phyloP scores from a whole-genome alignment of 2,888 invertebrate species.

The Hydrotaea cyrtoneurina region DNA sequence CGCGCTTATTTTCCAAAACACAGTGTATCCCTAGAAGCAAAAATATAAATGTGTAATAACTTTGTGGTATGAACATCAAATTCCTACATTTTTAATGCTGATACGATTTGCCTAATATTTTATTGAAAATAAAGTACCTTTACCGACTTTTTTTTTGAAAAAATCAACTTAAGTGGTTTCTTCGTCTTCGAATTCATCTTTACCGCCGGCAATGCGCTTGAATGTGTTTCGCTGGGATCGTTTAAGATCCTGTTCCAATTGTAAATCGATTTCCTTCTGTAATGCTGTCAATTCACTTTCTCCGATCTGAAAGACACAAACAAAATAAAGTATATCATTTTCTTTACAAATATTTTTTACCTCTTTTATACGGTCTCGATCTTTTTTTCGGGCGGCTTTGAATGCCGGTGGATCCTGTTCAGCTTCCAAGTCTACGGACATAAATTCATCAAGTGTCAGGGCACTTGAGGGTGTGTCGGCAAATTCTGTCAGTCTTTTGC shows the following conservation, averaged over 20 bases:
- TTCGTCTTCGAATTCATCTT: slow-evolving; percentile 77
- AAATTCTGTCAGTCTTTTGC: slow-evolving; percentile 96
- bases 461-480: slow-evolving; percentile 97
- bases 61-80: too few relatives aligned
- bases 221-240: slow-evolving; percentile 77
- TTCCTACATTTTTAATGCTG: too few relatives aligned
- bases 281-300: slow-evolving; percentile 88
- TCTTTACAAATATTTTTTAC: slow-evolving; percentile 79
- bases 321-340: too few relatives aligned
- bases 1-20: too few relatives aligned
- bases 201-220: slow-evolving; percentile 67
- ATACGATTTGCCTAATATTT: too few relatives aligned
- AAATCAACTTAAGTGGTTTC: slow-evolving; percentile 81
- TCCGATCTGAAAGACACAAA: slow-evolving; percentile 72
- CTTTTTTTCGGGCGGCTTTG: slow-evolving; percentile 93
- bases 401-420: slow-evolving; percentile 97
- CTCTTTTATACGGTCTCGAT: slow-evolving; percentile 91
- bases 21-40: too few relatives aligned
- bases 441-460: slow-evolving; percentile 97
- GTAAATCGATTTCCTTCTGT: slow-evolving; percentile 92
- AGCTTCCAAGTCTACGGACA: slow-evolving; percentile 97
- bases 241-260: slow-evolving; percentile 86
- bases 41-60: too few relatives aligned
- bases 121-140: too few relatives aligned
- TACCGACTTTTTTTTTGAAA: too few relatives aligned